Evolutionary conservation across 2,888 invertebrate genomes (phyloP), one percentile per base, ranked within the genome.

Genomic region (Lasiommata megera): DNA sequence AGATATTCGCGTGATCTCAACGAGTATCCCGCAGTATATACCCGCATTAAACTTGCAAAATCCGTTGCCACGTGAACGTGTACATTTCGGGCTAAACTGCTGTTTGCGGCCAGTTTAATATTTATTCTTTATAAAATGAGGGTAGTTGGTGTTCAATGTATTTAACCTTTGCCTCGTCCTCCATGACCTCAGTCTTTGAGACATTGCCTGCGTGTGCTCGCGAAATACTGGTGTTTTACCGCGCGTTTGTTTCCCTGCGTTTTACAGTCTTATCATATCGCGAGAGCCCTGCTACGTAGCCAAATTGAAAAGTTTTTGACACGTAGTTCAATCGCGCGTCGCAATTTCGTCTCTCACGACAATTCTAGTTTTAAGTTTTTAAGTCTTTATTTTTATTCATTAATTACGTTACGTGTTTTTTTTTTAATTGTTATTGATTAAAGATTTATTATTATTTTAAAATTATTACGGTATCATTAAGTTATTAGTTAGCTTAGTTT

Each of bases 111-210:
- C 50, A 16, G 6, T 16, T 18, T 38, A 14, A 50, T 3, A 16
- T 11, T 11, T 40, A 11, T 40, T 29, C n/a, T 1, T 28, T 6
- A 16, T 37, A 36, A 47, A 34, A 56, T 66, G 77, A 67, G 75
- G 84, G 83, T 84, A 83, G 73, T 70, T 67, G 0, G 2, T n/a
- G n/a, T 37, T 36, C 23, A 18, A 50, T 16, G 28, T 8, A 9
- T 0, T 3, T 29, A 65, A 62, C 69, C 58, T 58, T 38, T 61
- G 46, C 31, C 60, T 23, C 56, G 56, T 18, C 59, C 46, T 34
- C 8, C 3, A n/a, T 31, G 18, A 18, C 54, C 43, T 60, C 74
- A 86, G 86, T 87, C 83, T 82, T 74, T 76, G 79, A 79, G 82
- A 76, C 79, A 76, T 70, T 70, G 67, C 66, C 67, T 65, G 66